Conservation (phyloP, 2,797 vertebrate genomes). For the Calcarius lapponicus region DNA sequence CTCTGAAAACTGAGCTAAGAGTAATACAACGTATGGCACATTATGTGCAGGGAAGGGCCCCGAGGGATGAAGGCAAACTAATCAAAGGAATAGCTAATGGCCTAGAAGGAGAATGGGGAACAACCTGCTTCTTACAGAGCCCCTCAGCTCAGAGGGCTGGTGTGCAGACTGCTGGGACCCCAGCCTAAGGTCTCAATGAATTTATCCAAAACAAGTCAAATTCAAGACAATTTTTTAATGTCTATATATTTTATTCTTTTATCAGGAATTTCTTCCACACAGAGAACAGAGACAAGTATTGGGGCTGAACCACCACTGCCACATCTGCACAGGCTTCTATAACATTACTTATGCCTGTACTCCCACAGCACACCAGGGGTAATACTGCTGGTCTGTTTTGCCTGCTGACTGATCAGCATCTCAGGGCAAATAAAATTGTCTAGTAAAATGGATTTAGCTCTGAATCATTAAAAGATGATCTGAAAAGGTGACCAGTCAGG, state of each 20-base stretch:
- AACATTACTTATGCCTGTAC: background rate
- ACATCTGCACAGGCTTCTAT: background rate
- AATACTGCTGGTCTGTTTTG: background rate
- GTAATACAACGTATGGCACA: background rate
- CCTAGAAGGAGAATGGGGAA: background rate
- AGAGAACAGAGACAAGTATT: background rate
- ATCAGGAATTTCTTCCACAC: background rate
- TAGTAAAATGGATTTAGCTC: background rate
- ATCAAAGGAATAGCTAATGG: conserved; percentile 51
- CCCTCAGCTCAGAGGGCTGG: background rate
- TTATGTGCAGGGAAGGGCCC: background rate
- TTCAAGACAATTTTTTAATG: background rate
- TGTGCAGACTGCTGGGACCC: background rate
- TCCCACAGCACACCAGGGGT: background rate
- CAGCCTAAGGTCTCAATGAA: background rate
- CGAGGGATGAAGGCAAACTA: background rate
- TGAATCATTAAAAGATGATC: background rate
- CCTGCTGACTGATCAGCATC: background rate
- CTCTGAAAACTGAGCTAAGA: conserved; percentile 21
- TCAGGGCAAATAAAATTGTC: background rate
- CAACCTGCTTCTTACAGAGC: background rate
- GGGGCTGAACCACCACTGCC: background rate
- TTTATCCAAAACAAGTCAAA: conserved; percentile 18
- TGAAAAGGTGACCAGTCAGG: background rate
- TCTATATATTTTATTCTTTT: background rate